Evolutionary conservation across 2,113 vertebrate genomes (phyloP).

Genomic region (Ochotona princeps): DNA sequence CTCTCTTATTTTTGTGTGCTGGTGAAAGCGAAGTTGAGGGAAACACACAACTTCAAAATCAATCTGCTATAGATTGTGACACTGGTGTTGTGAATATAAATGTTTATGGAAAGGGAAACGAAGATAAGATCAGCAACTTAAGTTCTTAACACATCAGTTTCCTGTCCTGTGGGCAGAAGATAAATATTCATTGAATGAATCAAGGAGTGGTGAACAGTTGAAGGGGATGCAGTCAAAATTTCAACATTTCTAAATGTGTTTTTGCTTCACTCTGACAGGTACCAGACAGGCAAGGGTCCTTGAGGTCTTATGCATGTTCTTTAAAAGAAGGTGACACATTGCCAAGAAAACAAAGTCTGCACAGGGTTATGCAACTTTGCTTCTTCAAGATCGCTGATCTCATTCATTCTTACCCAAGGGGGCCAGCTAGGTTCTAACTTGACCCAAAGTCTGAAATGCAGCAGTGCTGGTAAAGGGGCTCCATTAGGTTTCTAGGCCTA

Average conservation of each 20-base stretch:
- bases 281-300: slow-evolving; percentile 30
- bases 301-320: slow-evolving; percentile 46
- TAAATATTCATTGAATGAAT: slow-evolving; percentile 78
- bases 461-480: not conserved
- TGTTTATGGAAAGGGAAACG: slow-evolving; percentile 67
- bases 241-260: slow-evolving; percentile 57
- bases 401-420: not conserved
- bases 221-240: slow-evolving; percentile 60
- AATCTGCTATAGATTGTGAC: slow-evolving; percentile 73
- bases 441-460: not conserved
- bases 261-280: slow-evolving; percentile 50
- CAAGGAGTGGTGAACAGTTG: slow-evolving; percentile 54
- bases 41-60: slow-evolving; percentile 64
- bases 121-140: slow-evolving; percentile 71
- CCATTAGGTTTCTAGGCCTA: not conserved
- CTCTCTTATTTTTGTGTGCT: slow-evolving; percentile 46
- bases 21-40: slow-evolving; percentile 10
- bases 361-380: slow-evolving; percentile 3
- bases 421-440: not conserved
- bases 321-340: not conserved
- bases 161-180: slow-evolving; percentile 65
- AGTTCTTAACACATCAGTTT: slow-evolving; percentile 46
- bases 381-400: slow-evolving; percentile 42
- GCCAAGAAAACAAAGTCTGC: not conserved
- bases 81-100: slow-evolving; percentile 72